A percentile compares a stretch with the other conserved stretches of the same genome.
phyloP scores from a whole-genome alignment of 2,797 vertebrate genomes.

The Leptodactylus fallax region DNA sequence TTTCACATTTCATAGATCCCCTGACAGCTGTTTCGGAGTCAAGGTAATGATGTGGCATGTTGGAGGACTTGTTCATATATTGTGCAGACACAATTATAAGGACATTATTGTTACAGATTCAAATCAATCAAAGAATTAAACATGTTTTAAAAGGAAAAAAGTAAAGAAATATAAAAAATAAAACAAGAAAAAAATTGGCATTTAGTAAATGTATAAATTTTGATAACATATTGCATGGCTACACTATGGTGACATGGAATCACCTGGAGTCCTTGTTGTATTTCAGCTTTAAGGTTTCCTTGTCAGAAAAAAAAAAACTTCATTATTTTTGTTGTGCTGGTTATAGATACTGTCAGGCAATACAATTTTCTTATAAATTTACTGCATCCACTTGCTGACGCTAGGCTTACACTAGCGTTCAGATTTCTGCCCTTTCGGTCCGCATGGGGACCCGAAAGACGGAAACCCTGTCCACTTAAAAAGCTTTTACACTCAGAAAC shows the following conservation, averaged over 20 bases:
- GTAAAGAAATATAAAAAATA: not conserved
- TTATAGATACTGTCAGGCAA: too few relatives aligned
- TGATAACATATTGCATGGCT: not conserved
- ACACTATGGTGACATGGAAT: not conserved
- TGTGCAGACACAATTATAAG: not conserved
- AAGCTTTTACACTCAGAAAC: too few relatives aligned
- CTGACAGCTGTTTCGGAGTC: conserved; percentile 8
- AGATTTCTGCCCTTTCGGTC: too few relatives aligned
- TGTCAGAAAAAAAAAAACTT: too few relatives aligned
- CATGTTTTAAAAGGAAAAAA: not conserved
- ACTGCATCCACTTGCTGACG: too few relatives aligned
- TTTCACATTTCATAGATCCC: conserved; percentile 19
- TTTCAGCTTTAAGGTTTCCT: too few relatives aligned
- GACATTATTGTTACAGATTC: not conserved
- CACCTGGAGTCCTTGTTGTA: too few relatives aligned
- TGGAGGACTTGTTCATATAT: not conserved
- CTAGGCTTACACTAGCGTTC: too few relatives aligned
- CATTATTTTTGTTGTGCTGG: too few relatives aligned
- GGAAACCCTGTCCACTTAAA: too few relatives aligned
- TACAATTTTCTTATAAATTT: too few relatives aligned
- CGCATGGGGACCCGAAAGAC: too few relatives aligned
- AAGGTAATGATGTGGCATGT: not conserved
- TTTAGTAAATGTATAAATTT: not conserved
- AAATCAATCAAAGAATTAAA: not conserved
- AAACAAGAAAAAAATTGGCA: not conserved